Conservation (phyloP, 2,888 invertebrate species). For the Zaprionus lineosus region DNA sequence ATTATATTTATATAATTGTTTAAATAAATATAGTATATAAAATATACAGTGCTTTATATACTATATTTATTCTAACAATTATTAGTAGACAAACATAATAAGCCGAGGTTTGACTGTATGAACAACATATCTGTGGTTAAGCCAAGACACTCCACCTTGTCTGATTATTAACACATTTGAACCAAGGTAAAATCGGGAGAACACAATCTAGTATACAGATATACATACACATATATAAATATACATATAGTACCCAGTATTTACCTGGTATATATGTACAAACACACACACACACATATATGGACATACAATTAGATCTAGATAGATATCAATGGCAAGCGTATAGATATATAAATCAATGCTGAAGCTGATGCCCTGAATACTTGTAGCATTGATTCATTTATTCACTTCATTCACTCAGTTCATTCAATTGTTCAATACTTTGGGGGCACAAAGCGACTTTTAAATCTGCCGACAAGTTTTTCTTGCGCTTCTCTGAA, state of each 20-base stretch:
- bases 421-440: slow-evolving; percentile 35
- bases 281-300: slow-evolving; percentile 15
- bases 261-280: slow-evolving; percentile 26
- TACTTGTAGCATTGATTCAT: slow-evolving; percentile 33
- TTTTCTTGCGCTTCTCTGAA: slow-evolving; percentile 23
- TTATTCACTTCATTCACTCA: slow-evolving; percentile 13
- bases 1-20: too few species aligned
- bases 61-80: too few species aligned
- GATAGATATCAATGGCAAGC: slow-evolving; percentile 26
- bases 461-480: slow-evolving; percentile 51
- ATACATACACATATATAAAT: too few species aligned
- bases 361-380: slow-evolving; percentile 59
- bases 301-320: slow-evolving; percentile 27
- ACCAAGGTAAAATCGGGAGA: slow-evolving; percentile 33
- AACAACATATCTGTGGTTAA: too few species aligned
- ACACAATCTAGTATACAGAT: too few species aligned
- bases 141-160: too few species aligned
- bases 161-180: slow-evolving; percentile 73
- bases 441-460: slow-evolving; percentile 44
- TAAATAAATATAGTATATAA: too few species aligned
- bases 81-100: too few species aligned
- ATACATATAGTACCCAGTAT: too few species aligned
- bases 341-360: slow-evolving; percentile 67
- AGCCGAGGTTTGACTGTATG: too few species aligned
- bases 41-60: too few species aligned